Evolutionary conservation across 1,140 invertebrate species (phyloP), one percentile per base, ranked within the genome.

Genomic region (Contarinia nasturtii): DNA sequence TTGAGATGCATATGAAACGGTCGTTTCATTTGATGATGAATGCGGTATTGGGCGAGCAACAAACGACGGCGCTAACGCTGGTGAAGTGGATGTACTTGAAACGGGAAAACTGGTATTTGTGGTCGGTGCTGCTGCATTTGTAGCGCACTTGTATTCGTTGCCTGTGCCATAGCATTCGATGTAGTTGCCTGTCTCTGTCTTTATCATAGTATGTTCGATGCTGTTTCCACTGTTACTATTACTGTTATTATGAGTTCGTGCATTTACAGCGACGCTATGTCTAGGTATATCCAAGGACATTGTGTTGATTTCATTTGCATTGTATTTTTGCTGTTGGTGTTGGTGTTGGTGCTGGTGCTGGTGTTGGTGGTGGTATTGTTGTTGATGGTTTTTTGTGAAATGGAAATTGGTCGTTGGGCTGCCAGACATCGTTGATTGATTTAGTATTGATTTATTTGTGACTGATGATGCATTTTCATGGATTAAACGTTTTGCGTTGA

Each of bases 41-140:
- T 27, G 27, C 27, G 27, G 27, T 10, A 27, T 27, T 10, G 40
- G 48, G 7, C 46, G 49, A 48, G 46, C 19, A 42, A 47, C 19
- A 43, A 38, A 18, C 33, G 18, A 48, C 46, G 37, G 54, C 51
- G 36, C 53, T 42, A 45, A 53, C 48, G 57, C 49, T 38, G 51
- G 51, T 27, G 27, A 27, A 27, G 27, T 27, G 27, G 27, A 27
- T 27, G 27, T 27, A 27, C 27, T 27, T 27, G 27, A 27, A 27
- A 27, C 55, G 57, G 57, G 50, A 59, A 36, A 47, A 51, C 51
- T 45, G 55, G 10, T 42, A 61, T 62, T 51, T 58, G 54, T 57
- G 54, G 27, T 27, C 27, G 27, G 53, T 22, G 59, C 54, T 55
- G 63, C 61, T 56, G 58, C 57, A 48, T 61, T 64, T 47, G 54